Percentiles rank a stretch among this genome's conserved stretches.
Evolutionary conservation across 1,140 invertebrate species (phyloP).

Genomic region (Belonocnema kinseyi): DNA sequence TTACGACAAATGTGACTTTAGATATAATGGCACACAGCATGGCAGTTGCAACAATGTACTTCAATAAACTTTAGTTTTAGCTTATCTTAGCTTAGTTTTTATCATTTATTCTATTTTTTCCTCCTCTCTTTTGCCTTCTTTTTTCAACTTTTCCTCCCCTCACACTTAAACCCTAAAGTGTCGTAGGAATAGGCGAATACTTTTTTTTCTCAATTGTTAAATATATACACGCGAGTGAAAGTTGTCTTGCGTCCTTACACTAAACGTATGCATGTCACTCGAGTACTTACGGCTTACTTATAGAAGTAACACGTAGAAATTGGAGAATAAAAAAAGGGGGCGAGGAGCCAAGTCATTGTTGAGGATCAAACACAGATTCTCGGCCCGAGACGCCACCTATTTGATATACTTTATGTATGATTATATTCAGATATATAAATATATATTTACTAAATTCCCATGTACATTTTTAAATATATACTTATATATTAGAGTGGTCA

Average conservation of each 20-base stretch:
- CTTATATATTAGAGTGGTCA: too few relatives aligned
- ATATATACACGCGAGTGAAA: conserved; percentile 65
- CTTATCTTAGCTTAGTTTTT: conserved; percentile 54
- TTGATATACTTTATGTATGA: conserved; percentile 3
- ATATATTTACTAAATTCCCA: background rate
- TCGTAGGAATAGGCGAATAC: conserved; percentile 54
- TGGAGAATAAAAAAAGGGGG: conserved; percentile 70
- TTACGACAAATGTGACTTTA: conserved; percentile 70
- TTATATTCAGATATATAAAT: background rate
- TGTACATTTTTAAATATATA: too few relatives aligned
- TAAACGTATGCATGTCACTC: conserved; percentile 57
- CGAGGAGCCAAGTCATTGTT: conserved; percentile 55
- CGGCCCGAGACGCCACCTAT: conserved; percentile 27
- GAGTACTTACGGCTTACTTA: conserved; percentile 56
- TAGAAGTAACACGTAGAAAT: conserved; percentile 72
- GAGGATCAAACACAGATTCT: conserved; percentile 41
- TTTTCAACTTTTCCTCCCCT: conserved; percentile 26
- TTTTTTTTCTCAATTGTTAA: conserved; percentile 57
- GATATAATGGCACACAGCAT: conserved; percentile 76
- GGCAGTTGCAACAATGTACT: conserved; percentile 75
- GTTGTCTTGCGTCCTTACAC: conserved; percentile 59
- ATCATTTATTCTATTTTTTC: conserved; percentile 22
- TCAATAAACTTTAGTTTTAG: conserved; percentile 68
- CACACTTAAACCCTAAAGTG: background rate
- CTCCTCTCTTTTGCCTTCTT: conserved; percentile 29